These are phyloP conservation scores for Hypotaenidia okinawae DNA, from an alignment of 2,797 vertebrate genomes.

Conservation along the genomic window DNA sequence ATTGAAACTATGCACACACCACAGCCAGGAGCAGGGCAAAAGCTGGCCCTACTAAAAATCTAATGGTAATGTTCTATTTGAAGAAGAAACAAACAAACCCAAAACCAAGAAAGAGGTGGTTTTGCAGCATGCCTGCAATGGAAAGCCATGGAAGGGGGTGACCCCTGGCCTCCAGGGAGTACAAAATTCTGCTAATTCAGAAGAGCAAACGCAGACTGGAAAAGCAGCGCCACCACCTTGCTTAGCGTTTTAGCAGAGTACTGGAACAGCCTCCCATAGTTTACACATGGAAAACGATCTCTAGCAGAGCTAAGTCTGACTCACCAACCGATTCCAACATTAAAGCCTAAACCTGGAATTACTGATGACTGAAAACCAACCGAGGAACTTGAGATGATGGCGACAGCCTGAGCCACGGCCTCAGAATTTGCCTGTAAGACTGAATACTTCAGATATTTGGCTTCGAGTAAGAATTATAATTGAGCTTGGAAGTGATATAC, in stretches of 20 bases:
- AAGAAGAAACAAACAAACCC: background rate
- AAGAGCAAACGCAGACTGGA: background rate
- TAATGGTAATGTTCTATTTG: background rate
- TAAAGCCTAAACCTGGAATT: background rate
- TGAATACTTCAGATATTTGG: background rate
- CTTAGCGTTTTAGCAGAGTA: background rate
- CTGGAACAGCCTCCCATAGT: background rate
- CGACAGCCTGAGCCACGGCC: background rate
- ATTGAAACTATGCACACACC: background rate
- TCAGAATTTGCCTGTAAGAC: background rate
- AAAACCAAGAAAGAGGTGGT: background rate
- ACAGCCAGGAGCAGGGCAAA: background rate
- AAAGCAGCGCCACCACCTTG: rapidly evolving
- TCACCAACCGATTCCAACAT: background rate
- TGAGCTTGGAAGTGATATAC: background rate
- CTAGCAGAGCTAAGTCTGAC: background rate
- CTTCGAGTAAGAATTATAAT: background rate
- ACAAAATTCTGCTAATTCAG: background rate
- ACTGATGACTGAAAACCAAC: background rate
- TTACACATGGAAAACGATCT: background rate
- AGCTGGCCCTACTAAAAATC: background rate
- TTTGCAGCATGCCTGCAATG: background rate
- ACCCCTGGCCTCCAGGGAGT: background rate
- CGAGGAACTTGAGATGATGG: background rate
- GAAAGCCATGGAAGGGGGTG: background rate